A percentile compares a stretch with the other conserved stretches of the same genome.
These are phyloP conservation scores for Asteroscopus sphinx DNA, from an alignment of 2,888 invertebrate species.

Conservation along the genomic window DNA sequence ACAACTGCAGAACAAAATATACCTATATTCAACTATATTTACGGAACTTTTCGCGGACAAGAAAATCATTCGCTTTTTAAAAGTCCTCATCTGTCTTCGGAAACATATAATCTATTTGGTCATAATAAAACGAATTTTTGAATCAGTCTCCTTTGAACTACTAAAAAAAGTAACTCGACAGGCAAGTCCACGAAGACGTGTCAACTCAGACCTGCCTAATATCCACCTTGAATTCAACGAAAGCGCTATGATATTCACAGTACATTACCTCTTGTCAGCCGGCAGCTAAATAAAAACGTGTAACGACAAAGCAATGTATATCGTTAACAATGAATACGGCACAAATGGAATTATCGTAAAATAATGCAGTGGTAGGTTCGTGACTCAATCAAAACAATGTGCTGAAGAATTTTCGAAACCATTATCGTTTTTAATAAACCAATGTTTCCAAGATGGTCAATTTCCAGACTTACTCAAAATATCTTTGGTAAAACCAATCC, in stretches of 20 bases:
- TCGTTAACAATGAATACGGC: conserved; percentile 52
- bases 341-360: conserved; percentile 61
- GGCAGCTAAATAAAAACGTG: conserved; percentile 14
- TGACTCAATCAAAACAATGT: conserved; percentile 79
- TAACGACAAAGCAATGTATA: conserved; percentile 65
- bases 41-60: too few species aligned
- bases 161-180: conserved; percentile 43
- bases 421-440: too few species aligned
- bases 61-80: conserved; percentile 2
- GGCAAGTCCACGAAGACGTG: conserved; percentile 49
- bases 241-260: conserved; percentile 12
- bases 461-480: too few species aligned
- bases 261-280: conserved; percentile 38
- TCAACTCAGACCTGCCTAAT: conserved; percentile 37
- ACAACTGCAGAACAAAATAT: too few species aligned
- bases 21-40: too few species aligned
- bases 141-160: conserved; percentile 6
- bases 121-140: too few species aligned
- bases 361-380: conserved; percentile 73
- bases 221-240: conserved; percentile 18
- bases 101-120: conserved; percentile 18
- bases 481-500: too few species aligned
- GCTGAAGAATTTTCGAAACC: too few species aligned
- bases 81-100: conserved; percentile 7
- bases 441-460: too few species aligned